These are phyloP conservation scores for Epinotia bilunana DNA, from an alignment of 2,888 invertebrate species.

Conservation along the genomic window DNA sequence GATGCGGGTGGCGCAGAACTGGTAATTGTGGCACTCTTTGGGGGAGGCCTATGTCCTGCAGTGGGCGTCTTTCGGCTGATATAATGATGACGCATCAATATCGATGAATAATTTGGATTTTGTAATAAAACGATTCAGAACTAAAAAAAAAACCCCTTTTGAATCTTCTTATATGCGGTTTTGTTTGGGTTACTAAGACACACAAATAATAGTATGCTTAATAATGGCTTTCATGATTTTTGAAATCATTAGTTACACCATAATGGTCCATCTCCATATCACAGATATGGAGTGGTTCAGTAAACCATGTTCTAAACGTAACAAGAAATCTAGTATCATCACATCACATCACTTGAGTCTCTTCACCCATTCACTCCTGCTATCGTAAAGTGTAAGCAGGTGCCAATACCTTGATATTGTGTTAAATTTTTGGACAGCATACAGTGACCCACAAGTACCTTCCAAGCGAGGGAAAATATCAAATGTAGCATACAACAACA, in stretches of 20 bases:
- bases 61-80: no score
- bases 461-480: conserved; percentile 87
- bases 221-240: no score
- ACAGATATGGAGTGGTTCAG: conserved; percentile 87
- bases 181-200: no score
- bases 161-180: no score
- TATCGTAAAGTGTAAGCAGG: conserved; percentile 79
- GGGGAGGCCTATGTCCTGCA: no score
- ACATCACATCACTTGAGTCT: conserved; percentile 83
- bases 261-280: conserved; percentile 88
- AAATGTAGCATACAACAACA: conserved; percentile 83
- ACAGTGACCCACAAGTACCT: conserved; percentile 87
- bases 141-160: no score
- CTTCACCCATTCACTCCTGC: conserved; percentile 83
- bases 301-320: conserved; percentile 83
- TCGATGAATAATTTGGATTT: no score
- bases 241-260: conserved; percentile 81
- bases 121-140: no score
- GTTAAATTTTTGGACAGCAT: conserved; percentile 86
- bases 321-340: conserved; percentile 85
- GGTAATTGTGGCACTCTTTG: no score
- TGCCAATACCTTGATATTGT: conserved; percentile 82
- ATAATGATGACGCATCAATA: no score
- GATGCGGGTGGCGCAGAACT: no score
- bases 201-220: no score